phyloP scores from a whole-genome alignment of 2,888 invertebrate genomes.

The Tribolium freemani region DNA sequence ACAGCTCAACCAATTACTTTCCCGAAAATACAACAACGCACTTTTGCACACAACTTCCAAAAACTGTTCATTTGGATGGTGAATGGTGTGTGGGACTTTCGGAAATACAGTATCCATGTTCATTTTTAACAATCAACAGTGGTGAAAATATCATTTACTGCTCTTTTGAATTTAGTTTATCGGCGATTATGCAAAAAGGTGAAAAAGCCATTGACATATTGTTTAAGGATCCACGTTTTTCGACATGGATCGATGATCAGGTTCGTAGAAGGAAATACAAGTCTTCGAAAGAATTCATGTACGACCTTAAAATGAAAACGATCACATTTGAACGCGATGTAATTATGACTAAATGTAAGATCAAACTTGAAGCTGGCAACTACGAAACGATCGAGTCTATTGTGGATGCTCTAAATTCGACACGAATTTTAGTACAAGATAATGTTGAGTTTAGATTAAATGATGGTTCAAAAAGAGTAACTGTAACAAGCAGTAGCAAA shows the following conservation, averaged over 20 bases:
- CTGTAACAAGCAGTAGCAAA: not conserved
- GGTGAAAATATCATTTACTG: constrained; percentile 27
- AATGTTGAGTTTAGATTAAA: not conserved
- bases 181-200: not conserved
- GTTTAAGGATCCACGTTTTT: not conserved
- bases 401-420: not conserved
- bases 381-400: constrained; percentile 3
- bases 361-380: constrained; percentile 2
- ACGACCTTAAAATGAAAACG: not conserved
- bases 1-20: constrained; percentile 51
- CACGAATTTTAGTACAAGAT: not conserved
- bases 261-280: not conserved
- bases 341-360: not conserved
- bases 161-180: not conserved
- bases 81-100: constrained; percentile 51
- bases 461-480: not conserved
- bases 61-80: constrained; percentile 44
- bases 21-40: constrained; percentile 52
- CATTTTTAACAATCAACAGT: constrained; percentile 9
- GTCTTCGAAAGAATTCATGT: not conserved
- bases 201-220: not conserved
- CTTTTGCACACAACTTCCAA: constrained; percentile 52
- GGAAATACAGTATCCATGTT: constrained; percentile 35
- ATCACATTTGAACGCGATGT: not conserved
- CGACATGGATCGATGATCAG: not conserved